Base-by-base conservation (phyloP, 2,797 vertebrate species). In the Chaunax sp. region DNA sequence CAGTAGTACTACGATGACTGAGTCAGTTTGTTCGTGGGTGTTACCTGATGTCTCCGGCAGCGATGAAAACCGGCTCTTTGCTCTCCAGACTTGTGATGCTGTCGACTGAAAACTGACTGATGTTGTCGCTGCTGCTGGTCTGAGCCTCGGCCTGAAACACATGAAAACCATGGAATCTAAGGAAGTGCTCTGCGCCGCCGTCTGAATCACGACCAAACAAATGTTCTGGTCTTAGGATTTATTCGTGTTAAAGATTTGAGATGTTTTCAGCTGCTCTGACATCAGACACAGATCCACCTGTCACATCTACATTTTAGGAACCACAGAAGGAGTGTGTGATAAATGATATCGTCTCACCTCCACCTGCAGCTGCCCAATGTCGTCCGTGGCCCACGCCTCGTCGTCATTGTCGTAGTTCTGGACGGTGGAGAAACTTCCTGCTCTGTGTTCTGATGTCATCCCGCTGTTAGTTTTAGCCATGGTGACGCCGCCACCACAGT, bases 31-130 rank as follows among this genome's bases (percentile, higher is more conserved):
- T 44, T n/a, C 22, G 23, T 4, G 30, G 76, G 23, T 86, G 9
- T 37, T 91, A 98, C 97, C 97, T 95, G 91, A 99, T 99, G 73
- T 99, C 97, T 0, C 97, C 97, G 0, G 97, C 97, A 0, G 97
- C 96, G 10, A 99, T 98, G 90, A 97, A 99, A 3, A 97, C 94
- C 0, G 97, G 96, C 82, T 99, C 97, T 47, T 97, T 94, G 92
- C 96, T 98, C 89, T 99, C 97, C 87, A 98, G 95, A 82, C 97
- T 99, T 2, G 97, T 99, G 93, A 99, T 97, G 90, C 96, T 98
- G 92, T 99, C 97, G 75, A 99, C 96, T 0, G 97, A 99, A 61
- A 99, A 98, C 94, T 98, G 97, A 59, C 96, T 98, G 90, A 98
- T 98, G 94, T 98, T 99, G 87, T 99, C 97, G 4, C 96, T 97